Base-by-base conservation (phyloP, 1,140 invertebrate species). In the Bombus difficillimus region DNA sequence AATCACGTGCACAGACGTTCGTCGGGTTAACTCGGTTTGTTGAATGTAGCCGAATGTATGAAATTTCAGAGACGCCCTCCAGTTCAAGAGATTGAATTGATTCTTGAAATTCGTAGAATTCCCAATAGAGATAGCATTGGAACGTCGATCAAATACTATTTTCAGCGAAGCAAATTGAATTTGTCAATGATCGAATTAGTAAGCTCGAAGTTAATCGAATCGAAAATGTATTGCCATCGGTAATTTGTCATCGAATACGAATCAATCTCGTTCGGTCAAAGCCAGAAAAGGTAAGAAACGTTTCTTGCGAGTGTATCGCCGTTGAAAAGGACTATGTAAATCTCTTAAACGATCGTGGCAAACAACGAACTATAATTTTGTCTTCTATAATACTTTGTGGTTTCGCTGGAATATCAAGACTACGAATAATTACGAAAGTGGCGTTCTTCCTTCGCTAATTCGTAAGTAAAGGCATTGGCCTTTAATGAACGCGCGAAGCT, bases 151-250 rank as follows among this genome's bases (percentile, higher is more conserved):
- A 43, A 66, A 66, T 43, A 34, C 64, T 66, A 25, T 43, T 78
- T 41, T 34, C 39, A 37, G 18, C 39, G 68, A 43, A 39, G 64
- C 39, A 59, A 59, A 43, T 43, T 62, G 64, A 12, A 66, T 34
- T 73, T 28, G n/a, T 5, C 59, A 22, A 69, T 57, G n/a, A 68
- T 57, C 25, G 39, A 80, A 80, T 85, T 80, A 80, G 34, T 41
- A 53, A 34, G 18, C 39, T 71, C 53, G 10, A 28, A 64, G 62
- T 72, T 79, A 79, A 84, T 62, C 43, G 53, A 84, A 79, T 72
- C 32, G 32, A 22, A 2, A 22, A 53, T 2, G 10, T 12, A 0
- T 22, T 53, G 53, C 39, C 37, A 32, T 53, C 25, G n/a, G 64
- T 41, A 41, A 80, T 80, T 81, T 39, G n/a, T 32, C 15, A 18